phyloP scores from a whole-genome alignment of 2,888 invertebrate species.

The Cordilura impudica region DNA sequence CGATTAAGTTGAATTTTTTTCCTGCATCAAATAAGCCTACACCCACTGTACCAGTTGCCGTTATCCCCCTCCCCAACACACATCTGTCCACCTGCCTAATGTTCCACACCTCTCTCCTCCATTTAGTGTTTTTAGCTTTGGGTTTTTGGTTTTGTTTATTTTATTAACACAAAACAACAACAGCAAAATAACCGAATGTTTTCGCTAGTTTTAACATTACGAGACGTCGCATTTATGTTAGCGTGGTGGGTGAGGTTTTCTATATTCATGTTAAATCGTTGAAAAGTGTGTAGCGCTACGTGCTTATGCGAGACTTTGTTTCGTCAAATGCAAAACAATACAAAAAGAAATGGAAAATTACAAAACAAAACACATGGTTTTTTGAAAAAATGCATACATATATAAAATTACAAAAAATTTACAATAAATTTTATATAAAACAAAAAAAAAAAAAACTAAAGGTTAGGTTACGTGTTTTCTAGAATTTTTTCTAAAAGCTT shows the following conservation, averaged over 20 bases:
- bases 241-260: constrained; percentile 15
- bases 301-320: neutral
- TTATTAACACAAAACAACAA: neutral
- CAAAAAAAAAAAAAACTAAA: no score
- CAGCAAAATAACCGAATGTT: neutral
- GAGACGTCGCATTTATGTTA: constrained; percentile 25
- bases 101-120: neutral
- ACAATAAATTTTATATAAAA: neutral
- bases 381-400: neutral
- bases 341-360: constrained; percentile 23
- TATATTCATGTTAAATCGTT: neutral
- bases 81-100: no score
- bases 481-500: no score
- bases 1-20: no score
- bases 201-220: constrained; percentile 12
- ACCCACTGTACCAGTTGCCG: no score
- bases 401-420: neutral
- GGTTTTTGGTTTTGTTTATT: no score
- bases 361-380: constrained; percentile 10
- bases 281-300: neutral
- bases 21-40: no score
- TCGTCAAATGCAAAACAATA: neutral
- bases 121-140: neutral
- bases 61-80: neutral
- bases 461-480: neutral